Percentiles rank a stretch among this genome's conserved stretches.
Evolutionary conservation across 2,797 vertebrate species (phyloP).

Genomic region (Enteromius trimaculatus): DNA sequence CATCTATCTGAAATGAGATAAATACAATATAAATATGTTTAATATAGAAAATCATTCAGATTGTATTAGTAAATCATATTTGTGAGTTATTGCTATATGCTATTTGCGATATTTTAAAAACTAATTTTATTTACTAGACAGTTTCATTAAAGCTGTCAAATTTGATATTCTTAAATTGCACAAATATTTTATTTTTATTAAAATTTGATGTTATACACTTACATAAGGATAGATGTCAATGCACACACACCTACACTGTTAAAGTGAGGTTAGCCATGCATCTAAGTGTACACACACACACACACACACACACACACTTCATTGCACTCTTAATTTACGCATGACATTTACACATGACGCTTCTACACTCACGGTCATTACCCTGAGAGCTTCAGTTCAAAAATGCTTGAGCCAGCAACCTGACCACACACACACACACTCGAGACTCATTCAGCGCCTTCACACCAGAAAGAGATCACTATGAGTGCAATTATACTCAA

Average conservation of each 20-base stretch:
- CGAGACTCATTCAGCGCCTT: not conserved
- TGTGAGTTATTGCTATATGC: not conserved
- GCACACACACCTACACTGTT: not conserved
- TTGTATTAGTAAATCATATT: not conserved
- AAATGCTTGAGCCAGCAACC: conserved; percentile 57
- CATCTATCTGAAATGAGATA: no score
- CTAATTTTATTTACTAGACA: not conserved
- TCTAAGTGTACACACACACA: conserved; percentile 10
- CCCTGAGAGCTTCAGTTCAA: conserved; percentile 76
- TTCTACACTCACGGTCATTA: conserved; percentile 85
- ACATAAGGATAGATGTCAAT: not conserved
- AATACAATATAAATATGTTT: not conserved
- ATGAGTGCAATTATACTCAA: not conserved
- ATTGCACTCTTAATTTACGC: conserved; percentile 52
- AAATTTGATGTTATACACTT: not conserved
- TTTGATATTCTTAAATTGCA: not conserved
- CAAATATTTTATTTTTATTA: not conserved
- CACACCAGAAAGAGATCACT: not conserved
- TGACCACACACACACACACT: conserved; percentile 11
- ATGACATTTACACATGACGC: conserved; percentile 79
- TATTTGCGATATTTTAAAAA: not conserved
- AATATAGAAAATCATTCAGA: not conserved
- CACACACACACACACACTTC: conserved; percentile 23
- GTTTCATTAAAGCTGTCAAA: not conserved
- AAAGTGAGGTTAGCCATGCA: not conserved